Evolutionary conservation across 1,140 invertebrate species (phyloP).

Genomic region (Trichomalopsis sarcophagae): DNA sequence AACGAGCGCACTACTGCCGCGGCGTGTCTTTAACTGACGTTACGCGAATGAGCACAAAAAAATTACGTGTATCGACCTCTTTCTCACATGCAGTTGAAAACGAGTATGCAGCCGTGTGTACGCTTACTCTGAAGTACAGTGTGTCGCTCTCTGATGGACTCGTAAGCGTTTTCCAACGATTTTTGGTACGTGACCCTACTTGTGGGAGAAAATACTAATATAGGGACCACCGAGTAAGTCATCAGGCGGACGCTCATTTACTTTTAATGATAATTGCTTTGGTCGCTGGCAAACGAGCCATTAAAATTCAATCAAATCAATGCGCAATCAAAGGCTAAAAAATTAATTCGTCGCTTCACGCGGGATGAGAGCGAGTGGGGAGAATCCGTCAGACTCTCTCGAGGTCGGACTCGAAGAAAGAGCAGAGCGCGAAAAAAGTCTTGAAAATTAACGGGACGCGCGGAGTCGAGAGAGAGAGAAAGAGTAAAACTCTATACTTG

Average conservation of each 20-base stretch:
- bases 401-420: background rate
- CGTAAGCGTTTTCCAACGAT: background rate
- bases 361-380: background rate
- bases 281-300: background rate
- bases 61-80: background rate
- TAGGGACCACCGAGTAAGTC: too few relatives aligned
- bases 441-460: slow-evolving; percentile 27
- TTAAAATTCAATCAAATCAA: slow-evolving; percentile 3
- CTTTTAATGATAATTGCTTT: background rate
- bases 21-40: background rate
- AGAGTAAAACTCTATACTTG: background rate
- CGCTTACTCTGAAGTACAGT: too few relatives aligned
- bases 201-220: too few relatives aligned
- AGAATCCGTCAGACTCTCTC: background rate
- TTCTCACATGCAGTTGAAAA: slow-evolving; percentile 8
- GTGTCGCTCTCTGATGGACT: too few relatives aligned
- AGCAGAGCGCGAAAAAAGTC: background rate
- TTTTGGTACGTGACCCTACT: background rate
- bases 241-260: background rate
- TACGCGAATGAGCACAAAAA: background rate
- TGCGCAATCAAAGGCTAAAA: background rate
- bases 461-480: background rate
- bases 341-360: background rate
- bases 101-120: background rate
- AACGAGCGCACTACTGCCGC: background rate